Conservation (phyloP, 2,888 invertebrate genomes). For the Eupithecia exiguata region DNA sequence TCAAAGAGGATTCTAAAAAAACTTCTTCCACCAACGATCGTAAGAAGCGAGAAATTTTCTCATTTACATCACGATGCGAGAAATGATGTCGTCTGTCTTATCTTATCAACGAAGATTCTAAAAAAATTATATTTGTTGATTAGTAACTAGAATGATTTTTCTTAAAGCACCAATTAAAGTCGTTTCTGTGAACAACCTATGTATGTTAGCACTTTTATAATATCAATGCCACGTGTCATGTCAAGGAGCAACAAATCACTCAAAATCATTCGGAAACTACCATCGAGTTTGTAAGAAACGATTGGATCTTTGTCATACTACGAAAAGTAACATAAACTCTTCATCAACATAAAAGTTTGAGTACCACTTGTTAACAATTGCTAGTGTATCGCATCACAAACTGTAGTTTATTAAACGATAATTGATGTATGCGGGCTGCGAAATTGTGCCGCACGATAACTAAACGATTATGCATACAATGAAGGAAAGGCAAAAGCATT, state of each 20-base stretch:
- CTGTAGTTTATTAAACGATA: constrained; percentile 65
- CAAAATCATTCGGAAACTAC: no score
- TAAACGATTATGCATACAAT: constrained; percentile 45
- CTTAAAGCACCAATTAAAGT: no score
- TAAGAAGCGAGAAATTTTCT: neutral
- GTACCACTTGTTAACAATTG: constrained; percentile 32
- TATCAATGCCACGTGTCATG: no score
- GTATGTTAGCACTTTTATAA: no score
- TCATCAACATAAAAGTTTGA: constrained; percentile 34
- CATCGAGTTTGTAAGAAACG: no score
- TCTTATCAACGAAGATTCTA: no score
- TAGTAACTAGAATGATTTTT: no score
- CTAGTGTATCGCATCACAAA: constrained; percentile 49
- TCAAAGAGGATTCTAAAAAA: neutral
- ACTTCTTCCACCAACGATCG: neutral
- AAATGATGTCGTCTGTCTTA: no score
- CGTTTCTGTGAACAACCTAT: no score
- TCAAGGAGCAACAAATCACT: no score
- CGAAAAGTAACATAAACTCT: neutral
- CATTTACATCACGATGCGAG: neutral
- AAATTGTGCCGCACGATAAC: constrained; percentile 56
- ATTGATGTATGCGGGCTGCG: constrained; percentile 67
- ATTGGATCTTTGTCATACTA: no score
- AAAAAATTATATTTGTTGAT: no score
- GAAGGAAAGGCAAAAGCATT: constrained; percentile 25